Percentiles rank a stretch among this genome's conserved stretches.
Conservation (phyloP, 2,797 vertebrate genomes). For the Thamnophis elegans region DNA sequence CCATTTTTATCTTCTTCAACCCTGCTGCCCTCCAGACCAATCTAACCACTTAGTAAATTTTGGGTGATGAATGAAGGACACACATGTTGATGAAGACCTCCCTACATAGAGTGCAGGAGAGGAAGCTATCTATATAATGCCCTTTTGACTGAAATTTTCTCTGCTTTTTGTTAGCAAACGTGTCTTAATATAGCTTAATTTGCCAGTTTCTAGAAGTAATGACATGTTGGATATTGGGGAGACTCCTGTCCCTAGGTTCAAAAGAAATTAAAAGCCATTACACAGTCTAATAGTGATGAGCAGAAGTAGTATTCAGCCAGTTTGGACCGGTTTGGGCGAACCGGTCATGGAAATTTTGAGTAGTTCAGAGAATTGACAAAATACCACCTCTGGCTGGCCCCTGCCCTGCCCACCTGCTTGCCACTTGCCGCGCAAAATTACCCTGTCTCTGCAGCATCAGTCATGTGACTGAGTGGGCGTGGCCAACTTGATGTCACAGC, state of each 20-base stretch:
- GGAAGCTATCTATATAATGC: not conserved
- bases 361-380: too few species aligned
- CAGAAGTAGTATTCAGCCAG: too few species aligned
- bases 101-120: not conserved
- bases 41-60: not conserved
- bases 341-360: too few species aligned
- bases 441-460: too few species aligned
- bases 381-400: too few species aligned
- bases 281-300: not conserved
- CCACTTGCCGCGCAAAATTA: too few species aligned
- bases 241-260: not conserved
- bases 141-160: not conserved
- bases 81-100: not conserved
- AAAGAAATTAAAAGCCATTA: not conserved
- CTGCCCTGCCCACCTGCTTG: too few species aligned
- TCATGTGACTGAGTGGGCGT: too few species aligned
- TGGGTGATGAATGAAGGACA: not conserved
- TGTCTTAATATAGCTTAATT: not conserved
- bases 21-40: not conserved
- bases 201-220: not conserved
- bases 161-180: not conserved
- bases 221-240: not conserved
- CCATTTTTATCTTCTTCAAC: not conserved
- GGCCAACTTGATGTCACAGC: too few species aligned
- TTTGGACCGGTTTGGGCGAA: too few species aligned